phyloP scores from a whole-genome alignment of 2,797 vertebrate species.

The Molossus molossus region DNA sequence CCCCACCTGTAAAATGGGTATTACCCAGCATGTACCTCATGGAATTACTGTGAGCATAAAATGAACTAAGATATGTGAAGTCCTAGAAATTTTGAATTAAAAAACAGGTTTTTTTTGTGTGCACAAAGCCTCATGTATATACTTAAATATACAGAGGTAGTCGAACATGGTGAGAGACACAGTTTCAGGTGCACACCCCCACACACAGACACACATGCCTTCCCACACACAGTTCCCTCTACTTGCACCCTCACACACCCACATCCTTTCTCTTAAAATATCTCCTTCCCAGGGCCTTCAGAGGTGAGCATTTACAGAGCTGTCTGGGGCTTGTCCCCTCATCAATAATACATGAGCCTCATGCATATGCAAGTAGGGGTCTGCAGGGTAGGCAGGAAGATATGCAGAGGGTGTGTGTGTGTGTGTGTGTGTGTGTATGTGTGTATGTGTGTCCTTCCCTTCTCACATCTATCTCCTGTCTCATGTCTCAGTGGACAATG shows the following conservation, averaged over 20 bases:
- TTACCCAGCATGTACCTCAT: not conserved
- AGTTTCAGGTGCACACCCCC: not conserved
- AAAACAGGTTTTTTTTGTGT: constrained; percentile 62
- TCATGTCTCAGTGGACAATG: not conserved
- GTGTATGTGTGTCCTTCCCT: not conserved
- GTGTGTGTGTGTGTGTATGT: not conserved
- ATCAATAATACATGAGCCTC: constrained; percentile 89
- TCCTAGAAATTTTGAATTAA: constrained; percentile 23
- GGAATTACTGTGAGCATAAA: not conserved
- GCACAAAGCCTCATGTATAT: constrained; percentile 31
- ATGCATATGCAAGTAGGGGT: constrained; percentile 89
- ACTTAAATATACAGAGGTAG: constrained; percentile 39
- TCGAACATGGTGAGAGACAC: not conserved
- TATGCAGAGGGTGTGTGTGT: not conserved
- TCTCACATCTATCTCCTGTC: not conserved
- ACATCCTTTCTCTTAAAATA: constrained; percentile 78
- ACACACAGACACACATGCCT: not conserved
- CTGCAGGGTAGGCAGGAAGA: constrained; percentile 51
- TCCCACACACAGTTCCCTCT: not conserved
- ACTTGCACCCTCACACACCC: constrained; percentile 53
- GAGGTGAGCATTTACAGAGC: constrained; percentile 87
- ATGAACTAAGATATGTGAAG: not conserved
- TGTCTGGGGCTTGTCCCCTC: constrained; percentile 87
- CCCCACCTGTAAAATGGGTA: constrained; percentile 3
- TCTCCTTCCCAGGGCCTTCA: constrained; percentile 57